These are phyloP conservation scores for Ondatra zibethicus DNA, from an alignment of 2,113 vertebrate species.

Conservation along the genomic window DNA sequence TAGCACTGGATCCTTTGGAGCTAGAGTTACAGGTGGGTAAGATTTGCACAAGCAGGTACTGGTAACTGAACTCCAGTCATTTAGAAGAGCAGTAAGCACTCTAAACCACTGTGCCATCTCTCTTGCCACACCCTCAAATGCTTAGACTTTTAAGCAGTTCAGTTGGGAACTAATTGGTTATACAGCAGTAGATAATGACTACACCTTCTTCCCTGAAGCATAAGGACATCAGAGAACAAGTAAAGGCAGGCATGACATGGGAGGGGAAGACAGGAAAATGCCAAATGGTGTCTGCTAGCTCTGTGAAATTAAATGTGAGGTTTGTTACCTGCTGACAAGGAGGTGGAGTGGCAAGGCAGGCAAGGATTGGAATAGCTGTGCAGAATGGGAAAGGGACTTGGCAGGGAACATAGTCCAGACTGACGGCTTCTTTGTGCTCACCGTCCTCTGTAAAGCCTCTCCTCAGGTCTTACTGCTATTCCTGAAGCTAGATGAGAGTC, in stretches of 20 bases:
- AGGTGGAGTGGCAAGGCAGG: not conserved
- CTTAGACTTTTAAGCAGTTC: not conserved
- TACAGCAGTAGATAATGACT: not conserved
- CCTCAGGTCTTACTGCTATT: not conserved
- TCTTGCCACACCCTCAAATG: not conserved
- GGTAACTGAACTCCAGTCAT: not conserved
- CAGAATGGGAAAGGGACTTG: not conserved
- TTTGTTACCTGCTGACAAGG: not conserved
- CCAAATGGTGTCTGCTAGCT: not conserved
- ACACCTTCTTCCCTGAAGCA: not conserved
- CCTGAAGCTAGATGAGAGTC: not conserved
- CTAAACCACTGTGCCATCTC: not conserved
- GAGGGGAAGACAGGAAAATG: not conserved
- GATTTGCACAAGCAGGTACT: not conserved
- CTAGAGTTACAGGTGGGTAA: not conserved
- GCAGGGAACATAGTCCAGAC: not conserved
- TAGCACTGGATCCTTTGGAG: not conserved
- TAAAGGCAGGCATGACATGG: not conserved
- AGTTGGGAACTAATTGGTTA: not conserved
- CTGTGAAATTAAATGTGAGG: not conserved
- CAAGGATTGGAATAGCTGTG: not conserved
- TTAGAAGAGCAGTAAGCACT: not conserved
- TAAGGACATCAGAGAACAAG: constrained; percentile 4
- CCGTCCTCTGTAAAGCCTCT: not conserved
- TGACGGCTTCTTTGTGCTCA: not conserved